phyloP scores from a whole-genome alignment of 1,140 invertebrate species.

The Phortica variegata region DNA sequence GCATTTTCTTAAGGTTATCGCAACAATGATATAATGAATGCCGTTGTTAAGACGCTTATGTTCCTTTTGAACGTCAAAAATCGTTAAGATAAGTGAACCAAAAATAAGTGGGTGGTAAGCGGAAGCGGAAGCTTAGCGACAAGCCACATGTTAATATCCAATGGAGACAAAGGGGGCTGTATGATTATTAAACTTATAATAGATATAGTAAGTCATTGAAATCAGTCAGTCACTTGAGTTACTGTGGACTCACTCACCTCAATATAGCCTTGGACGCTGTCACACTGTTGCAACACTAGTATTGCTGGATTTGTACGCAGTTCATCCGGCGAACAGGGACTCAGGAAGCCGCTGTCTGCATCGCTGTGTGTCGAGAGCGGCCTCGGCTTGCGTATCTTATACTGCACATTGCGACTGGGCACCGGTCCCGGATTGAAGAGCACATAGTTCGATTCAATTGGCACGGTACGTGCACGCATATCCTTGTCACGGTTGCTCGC shows the following conservation, averaged over 20 bases:
- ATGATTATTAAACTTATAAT: background rate
- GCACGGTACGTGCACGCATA: conserved; percentile 43
- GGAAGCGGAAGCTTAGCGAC: too few relatives aligned
- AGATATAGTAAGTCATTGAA: background rate
- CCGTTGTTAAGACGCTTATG: conserved; percentile 48
- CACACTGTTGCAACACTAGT: conserved; percentile 53
- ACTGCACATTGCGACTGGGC: conserved; percentile 52
- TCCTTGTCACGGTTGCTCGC: conserved; percentile 24
- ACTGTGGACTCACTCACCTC: conserved; percentile 44
- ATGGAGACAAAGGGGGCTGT: conserved; percentile 7
- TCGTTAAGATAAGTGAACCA: conserved; percentile 53
- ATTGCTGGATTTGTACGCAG: conserved; percentile 44
- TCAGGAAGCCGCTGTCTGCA: conserved; percentile 55
- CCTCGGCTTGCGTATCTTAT: conserved; percentile 48
- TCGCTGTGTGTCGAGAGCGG: conserved; percentile 53
- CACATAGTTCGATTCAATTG: conserved; percentile 54
- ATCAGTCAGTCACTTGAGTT: background rate
- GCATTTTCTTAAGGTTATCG: too few relatives aligned
- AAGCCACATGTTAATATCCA: too few relatives aligned
- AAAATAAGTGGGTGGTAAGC: conserved; percentile 22
- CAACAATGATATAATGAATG: too few relatives aligned
- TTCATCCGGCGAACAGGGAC: conserved; percentile 52
- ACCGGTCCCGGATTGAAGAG: conserved; percentile 53
- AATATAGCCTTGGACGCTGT: conserved; percentile 54
- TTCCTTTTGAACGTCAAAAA: background rate